A percentile compares a stretch with the other conserved stretches of the same genome.
Evolutionary conservation across 2,888 invertebrate genomes (phyloP).

Genomic region (Dilophus febrilis): DNA sequence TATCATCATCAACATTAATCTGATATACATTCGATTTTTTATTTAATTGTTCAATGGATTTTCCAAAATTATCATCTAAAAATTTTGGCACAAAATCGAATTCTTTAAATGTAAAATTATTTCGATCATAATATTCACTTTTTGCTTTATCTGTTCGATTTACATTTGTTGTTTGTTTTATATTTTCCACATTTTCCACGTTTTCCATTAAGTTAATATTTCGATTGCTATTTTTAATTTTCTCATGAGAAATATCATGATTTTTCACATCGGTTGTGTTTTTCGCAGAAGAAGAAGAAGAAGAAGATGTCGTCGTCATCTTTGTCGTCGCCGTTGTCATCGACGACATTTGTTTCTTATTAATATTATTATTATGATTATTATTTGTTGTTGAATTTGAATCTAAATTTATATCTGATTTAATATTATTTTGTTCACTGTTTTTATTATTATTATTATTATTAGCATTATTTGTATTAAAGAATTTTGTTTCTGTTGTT

Average conservation of each 20-base stretch:
- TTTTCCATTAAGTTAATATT: not conserved
- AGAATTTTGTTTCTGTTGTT: not conserved
- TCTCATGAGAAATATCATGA: not conserved
- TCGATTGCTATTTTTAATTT: not conserved
- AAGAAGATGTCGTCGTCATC: constrained; percentile 1
- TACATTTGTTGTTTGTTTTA: not conserved
- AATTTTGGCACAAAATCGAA: constrained; percentile 27
- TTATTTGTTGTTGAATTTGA: constrained; percentile 10
- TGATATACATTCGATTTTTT: too few relatives aligned
- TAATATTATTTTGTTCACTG: constrained; percentile 15
- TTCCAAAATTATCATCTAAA: constrained; percentile 22
- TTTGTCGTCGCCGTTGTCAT: constrained; percentile 12
- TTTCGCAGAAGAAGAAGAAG: too few relatives aligned
- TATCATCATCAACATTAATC: not conserved
- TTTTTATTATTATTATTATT: constrained; percentile 2
- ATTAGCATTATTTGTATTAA: not conserved
- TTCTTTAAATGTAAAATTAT: constrained; percentile 27
- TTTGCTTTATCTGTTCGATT: constrained; percentile 6
- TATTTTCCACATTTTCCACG: not conserved
- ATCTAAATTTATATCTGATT: constrained; percentile 28
- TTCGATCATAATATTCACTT: constrained; percentile 18
- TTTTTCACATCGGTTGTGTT: constrained; percentile 5
- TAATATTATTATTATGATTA: too few relatives aligned
- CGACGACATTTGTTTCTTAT: constrained; percentile 13
- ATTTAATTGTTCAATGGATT: too few relatives aligned